Base-by-base conservation (phyloP, 2,797 vertebrate genomes). In the Oceanodroma leucorhoa region DNA sequence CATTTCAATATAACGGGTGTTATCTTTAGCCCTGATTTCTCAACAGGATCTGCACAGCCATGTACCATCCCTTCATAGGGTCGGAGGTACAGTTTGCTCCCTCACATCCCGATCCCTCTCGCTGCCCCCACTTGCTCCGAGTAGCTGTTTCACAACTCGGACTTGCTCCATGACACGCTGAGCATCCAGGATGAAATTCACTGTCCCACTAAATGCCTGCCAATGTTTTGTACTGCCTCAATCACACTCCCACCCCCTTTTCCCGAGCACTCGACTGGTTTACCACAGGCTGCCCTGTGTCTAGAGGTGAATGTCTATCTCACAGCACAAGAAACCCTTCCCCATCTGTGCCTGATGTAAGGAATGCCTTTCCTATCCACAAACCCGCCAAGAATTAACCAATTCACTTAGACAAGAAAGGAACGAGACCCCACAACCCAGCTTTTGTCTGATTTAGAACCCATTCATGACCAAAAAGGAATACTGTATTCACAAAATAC, bases 321-420 rank as follows among this genome's bases (percentile, higher is more conserved):
- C 34, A 2, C 29, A 76, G 80, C 75, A 81, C 26, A 65, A 82
- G 70, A 85, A 87, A 58, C 69, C 50, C 57, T 84, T 89, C 64
- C 55, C 78, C 90, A 95, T 93, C 92, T 96, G 83, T 73, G 78
- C 61, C 78, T 50, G 38, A 77, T 93, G 29, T 89, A 96, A 95
- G 89, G 61, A 93, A 91, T 34, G 79, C 29, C 67, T 89, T 77
- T 94, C 50, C 71, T 71, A 89, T 87, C 75, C 77, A 51, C 69
- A 75, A 71, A 85, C 16, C 15, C 40, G 2, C 75, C 89, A 93
- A 96, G 90, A 97, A 97, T 96, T 66, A 91, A 78, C 43, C 83
- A 75, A 96, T 96, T 97, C 92, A 95, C 83, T 91, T 29, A 6
- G 17, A 84, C 46, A 89, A 92, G 71, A 94, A 96, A 94, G 75